Evolutionary conservation across 2,797 vertebrate genomes (phyloP), one percentile per base, ranked within the genome.

Genomic region (Scleropages formosus): DNA sequence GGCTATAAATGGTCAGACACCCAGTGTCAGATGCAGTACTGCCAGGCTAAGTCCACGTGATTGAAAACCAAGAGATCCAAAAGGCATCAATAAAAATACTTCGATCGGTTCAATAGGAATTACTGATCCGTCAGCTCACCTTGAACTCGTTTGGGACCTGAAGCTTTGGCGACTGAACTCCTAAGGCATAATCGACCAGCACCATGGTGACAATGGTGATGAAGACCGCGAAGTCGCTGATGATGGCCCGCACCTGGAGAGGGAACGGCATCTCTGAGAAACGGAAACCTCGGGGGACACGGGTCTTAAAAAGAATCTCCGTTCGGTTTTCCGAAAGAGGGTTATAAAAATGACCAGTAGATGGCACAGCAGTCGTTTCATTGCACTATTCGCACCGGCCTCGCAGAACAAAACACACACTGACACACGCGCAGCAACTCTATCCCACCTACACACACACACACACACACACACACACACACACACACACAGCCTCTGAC

Each of bases 221-320:
- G 91, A 99, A 99, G 74, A 99, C 97, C 0, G 98, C 97, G 82
- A 99, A 99, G 85, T 99, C 98, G 75, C 97, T 98, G 89, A 99
- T 95, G 84, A 96, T 92, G 64, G 95, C 93, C 63, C 98, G 93
- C 68, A 99, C 97, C 98, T 96, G 77, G 0, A 1, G 78, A 22
- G 26, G 78, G 12, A 77, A 49, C n/a, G 49, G n/a, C 66, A 26
- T 39, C 39, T 39, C 2, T 39, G 31, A 39, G 31, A 39, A 39
- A 39, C 39, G 31, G n/a, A n/a, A n/a, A 39, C 39, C 31, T 2
- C 31, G n/a, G n/a, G n/a, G n/a, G n/a, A n/a, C n/a, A n/a, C n/a
- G n/a, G n/a, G n/a, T n/a, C n/a, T n/a, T n/a, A n/a, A n/a, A 68
- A 68, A 68, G 26, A 64, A 56, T 31, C 9, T 11, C 13, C 59